These are phyloP conservation scores for Aplidium turbinatum DNA, from an alignment of 23 tunicate genomes.

Conservation along the genomic window DNA sequence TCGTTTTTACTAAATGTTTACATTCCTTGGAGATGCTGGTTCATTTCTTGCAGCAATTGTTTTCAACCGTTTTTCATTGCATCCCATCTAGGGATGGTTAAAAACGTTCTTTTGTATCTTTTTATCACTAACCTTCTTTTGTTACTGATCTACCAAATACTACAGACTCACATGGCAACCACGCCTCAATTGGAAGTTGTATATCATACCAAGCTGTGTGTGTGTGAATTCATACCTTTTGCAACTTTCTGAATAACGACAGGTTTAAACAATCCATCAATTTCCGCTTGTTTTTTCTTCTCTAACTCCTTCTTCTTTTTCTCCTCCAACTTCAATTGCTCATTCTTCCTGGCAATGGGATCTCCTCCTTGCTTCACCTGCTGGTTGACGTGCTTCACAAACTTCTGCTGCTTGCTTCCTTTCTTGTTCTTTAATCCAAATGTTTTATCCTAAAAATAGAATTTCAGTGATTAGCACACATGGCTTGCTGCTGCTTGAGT, in stretches of 20 bases:
- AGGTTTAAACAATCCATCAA: conserved; percentile 78
- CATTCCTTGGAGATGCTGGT: too few relatives aligned
- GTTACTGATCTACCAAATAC: too few relatives aligned
- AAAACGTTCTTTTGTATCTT: too few relatives aligned
- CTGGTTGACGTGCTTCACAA: conserved; percentile 87
- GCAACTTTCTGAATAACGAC: conserved; percentile 75
- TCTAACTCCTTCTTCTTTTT: conserved; percentile 66
- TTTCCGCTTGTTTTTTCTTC: conserved; percentile 70
- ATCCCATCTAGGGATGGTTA: too few relatives aligned
- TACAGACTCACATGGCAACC: too few relatives aligned
- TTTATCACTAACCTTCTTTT: too few relatives aligned
- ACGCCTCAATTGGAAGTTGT: too few relatives aligned
- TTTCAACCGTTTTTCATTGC: too few relatives aligned
- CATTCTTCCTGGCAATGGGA: conserved; percentile 64
- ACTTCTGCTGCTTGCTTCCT: conserved; percentile 96
- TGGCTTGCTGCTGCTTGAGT: not conserved
- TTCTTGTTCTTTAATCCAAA: conserved; percentile 99
- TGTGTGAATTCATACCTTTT: conserved; percentile 56
- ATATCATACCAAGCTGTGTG: too few relatives aligned
- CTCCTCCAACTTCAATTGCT: conserved; percentile 65
- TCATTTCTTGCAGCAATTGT: too few relatives aligned
- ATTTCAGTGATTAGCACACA: not conserved
- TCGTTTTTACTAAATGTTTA: too few relatives aligned
- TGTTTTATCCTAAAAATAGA: conserved; percentile 88
- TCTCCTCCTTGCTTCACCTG: conserved; percentile 86